Percentiles rank a stretch among this genome's conserved stretches.
These are phyloP conservation scores for Gymnoscelis rufifasciata DNA, from an alignment of 2,888 invertebrate species.

Conservation along the genomic window DNA sequence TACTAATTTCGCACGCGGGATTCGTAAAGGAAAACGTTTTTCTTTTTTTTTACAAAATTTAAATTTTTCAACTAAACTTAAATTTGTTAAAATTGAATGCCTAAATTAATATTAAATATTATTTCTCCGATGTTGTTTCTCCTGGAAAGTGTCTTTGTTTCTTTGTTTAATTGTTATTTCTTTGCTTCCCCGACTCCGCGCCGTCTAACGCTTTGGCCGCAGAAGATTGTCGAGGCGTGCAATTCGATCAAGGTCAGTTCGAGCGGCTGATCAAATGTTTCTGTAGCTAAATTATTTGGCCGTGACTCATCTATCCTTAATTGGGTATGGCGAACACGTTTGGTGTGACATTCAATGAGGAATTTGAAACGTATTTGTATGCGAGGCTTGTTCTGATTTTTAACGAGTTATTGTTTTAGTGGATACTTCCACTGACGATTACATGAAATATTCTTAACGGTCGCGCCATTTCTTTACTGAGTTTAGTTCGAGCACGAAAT, in stretches of 20 bases:
- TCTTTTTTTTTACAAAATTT: no score
- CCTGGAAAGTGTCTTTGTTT: slow-evolving; percentile 20
- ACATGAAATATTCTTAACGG: no score
- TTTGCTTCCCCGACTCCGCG: slow-evolving; percentile 60
- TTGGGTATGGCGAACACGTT: slow-evolving; percentile 37
- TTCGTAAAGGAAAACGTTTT: no score
- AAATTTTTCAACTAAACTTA: no score
- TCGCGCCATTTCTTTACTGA: no score
- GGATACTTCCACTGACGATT: no score
- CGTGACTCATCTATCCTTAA: slow-evolving; percentile 32
- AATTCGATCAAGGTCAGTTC: slow-evolving; percentile 91
- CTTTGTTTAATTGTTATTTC: slow-evolving; percentile 60
- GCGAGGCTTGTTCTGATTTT: background rate
- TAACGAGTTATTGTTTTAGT: no score
- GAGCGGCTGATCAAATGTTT: slow-evolving; percentile 34
- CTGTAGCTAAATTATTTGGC: slow-evolving; percentile 21
- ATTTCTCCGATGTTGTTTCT: slow-evolving; percentile 8
- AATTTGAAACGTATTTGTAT: slow-evolving; percentile 8
- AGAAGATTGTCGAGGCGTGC: slow-evolving; percentile 97
- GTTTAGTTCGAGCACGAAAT: background rate
- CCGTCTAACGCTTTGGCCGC: slow-evolving; percentile 73
- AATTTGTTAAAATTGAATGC: no score
- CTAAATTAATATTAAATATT: no score
- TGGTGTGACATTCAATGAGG: slow-evolving; percentile 12
- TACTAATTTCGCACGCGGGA: no score